A percentile compares a stretch with the other conserved stretches of the same genome.
Conservation (phyloP, 2,888 invertebrate genomes). For the Ametastegia equiseti region DNA sequence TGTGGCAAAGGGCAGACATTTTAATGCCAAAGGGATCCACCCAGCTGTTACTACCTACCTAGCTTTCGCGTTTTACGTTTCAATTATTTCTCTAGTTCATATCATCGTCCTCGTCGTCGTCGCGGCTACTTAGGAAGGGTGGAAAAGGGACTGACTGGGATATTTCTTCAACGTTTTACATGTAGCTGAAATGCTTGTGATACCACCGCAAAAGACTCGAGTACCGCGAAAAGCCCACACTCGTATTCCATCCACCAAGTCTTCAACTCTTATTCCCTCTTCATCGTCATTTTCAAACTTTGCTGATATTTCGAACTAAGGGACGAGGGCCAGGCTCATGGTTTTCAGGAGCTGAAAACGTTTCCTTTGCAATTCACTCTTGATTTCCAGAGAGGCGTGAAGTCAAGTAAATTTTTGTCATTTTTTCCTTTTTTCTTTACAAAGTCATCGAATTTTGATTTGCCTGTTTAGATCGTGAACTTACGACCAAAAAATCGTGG, state of each 20-base stretch:
- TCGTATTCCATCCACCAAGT: background rate
- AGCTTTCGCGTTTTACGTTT: background rate
- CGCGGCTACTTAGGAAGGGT: background rate
- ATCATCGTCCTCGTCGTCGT: background rate
- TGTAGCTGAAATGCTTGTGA: too few relatives aligned
- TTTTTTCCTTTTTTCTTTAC: too few relatives aligned
- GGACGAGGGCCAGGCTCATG: too few relatives aligned
- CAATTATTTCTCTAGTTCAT: constrained; percentile 33
- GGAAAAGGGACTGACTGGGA: background rate
- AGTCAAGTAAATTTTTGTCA: too few relatives aligned
- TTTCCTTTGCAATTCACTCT: too few relatives aligned
- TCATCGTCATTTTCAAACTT: background rate
- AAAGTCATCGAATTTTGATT: too few relatives aligned
- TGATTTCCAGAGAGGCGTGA: too few relatives aligned
- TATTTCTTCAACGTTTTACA: background rate
- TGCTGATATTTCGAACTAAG: too few relatives aligned
- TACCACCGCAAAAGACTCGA: background rate
- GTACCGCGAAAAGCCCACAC: background rate
- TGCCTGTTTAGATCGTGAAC: too few relatives aligned
- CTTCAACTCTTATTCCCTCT: background rate
- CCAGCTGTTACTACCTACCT: background rate
- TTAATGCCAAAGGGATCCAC: too few relatives aligned
- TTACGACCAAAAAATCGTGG: background rate
- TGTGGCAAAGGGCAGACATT: too few relatives aligned
- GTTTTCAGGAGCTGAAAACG: too few relatives aligned